Base-by-base conservation (phyloP, 2,113 vertebrate genomes). In the Chaenogobius annularis region DNA sequence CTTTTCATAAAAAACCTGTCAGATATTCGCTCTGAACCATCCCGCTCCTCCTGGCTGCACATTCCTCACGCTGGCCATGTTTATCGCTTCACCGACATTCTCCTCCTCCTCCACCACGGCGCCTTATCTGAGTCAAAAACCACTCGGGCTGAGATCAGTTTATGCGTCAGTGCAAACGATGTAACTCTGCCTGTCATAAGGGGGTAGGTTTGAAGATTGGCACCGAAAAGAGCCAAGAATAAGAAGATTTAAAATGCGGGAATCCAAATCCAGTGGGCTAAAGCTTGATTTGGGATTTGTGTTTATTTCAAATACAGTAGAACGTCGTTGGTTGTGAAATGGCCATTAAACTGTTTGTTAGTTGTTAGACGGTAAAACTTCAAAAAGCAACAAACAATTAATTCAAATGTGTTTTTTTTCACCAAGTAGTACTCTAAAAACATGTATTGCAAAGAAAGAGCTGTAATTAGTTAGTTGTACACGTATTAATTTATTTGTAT, bases 1-100 rank as follows among this genome's bases (percentile, higher is more conserved):
- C 66, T 79, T 79, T 83, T 73, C 77, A 52, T 80, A n/a, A n/a
- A 73, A 73, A 80, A 74, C 76, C 63, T 83, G 74, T 81, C 82
- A 86, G 54, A 89, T 83, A 73, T 79, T 72, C 83, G 68, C 50
- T 15, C 37, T 40, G 37, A 7, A 40, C 37, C 12, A 1, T 69
- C 68, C 35, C 55, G 68, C 81, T 75, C 78, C 82, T 81, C 79
- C 79, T 52, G 55, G 44, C 66, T 48, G 31, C 73, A 77, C 82
- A 86, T 89, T 88, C 83, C 82, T 66, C 66, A 23, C n/a, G 62
- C 67, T 47, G 1, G 22, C 37, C 68, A 73, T 76, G 79, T 83
- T 86, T 79, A 83, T 83, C 81, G 72, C 75, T 56, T 52, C 70
- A 56, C 50, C 70, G 50, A 69, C 65, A n/a, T 31, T 31, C 26